Evolutionary conservation across 2,888 invertebrate species (phyloP).

Genomic region (Apodemia zela): DNA sequence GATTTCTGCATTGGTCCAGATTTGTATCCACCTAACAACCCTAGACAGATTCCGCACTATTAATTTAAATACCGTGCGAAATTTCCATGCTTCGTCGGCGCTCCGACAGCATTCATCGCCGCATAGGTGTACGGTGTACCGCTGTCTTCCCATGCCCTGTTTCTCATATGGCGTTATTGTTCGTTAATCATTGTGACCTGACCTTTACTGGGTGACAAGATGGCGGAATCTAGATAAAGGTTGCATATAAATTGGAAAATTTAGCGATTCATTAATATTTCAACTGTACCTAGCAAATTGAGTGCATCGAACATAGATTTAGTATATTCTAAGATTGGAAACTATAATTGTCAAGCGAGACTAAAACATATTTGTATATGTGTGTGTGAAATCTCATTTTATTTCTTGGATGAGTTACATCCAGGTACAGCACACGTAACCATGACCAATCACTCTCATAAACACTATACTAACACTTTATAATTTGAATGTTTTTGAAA

Average conservation of each 20-base stretch:
- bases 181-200: slow-evolving; percentile 54
- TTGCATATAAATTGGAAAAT: slow-evolving; percentile 12
- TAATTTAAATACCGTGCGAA: slow-evolving; percentile 40
- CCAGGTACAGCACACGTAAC: too few relatives aligned
- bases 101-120: slow-evolving; percentile 30
- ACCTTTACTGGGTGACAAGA: slow-evolving; percentile 37
- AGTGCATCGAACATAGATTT: too few relatives aligned
- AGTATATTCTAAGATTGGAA: too few relatives aligned
- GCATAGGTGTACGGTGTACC: slow-evolving; percentile 38
- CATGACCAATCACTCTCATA: too few relatives aligned
- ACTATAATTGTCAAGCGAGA: too few relatives aligned
- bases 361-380: too few relatives aligned
- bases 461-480: too few relatives aligned
- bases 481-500: too few relatives aligned
- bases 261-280: neutral
- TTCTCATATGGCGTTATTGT: slow-evolving; percentile 60
- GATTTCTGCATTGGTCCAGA: neutral
- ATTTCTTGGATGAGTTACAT: too few relatives aligned
- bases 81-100: slow-evolving; percentile 33
- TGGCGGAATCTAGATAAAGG: slow-evolving; percentile 18
- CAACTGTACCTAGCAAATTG: too few relatives aligned
- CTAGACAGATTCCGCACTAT: slow-evolving; percentile 28
- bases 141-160: slow-evolving; percentile 65
- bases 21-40: slow-evolving; percentile 26
- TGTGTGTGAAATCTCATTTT: too few relatives aligned